Base-by-base conservation (phyloP, 2,113 vertebrate genomes). In the Forbesichthys papilliferus region DNA sequence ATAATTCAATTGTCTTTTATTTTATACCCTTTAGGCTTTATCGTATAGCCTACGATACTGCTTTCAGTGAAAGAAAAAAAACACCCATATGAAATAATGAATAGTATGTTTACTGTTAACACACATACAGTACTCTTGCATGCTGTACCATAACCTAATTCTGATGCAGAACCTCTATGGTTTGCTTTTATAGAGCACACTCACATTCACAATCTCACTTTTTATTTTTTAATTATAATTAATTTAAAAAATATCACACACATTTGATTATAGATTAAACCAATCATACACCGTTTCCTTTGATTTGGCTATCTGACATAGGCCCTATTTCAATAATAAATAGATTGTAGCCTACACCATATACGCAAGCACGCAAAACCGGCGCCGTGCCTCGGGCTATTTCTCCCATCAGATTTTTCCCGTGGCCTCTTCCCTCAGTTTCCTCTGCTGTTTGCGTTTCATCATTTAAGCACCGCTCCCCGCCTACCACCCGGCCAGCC, bases 261-360 rank as follows among this genome's bases (percentile, higher is more conserved):
- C 48, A 73, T 78, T 71, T 71, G 57, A 69, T 58, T 63, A 18
- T 60, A 47, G 12, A 73, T 71, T 56, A 74, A 62, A 80, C 66
- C 56, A 62, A 76, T 81, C 13, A 52, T 66, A 60, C 71, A 71
- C 72, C 48, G 68, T 74, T 62, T 54, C 72, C 69, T 90, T 88
- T 88, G 83, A 90, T 86, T 82, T 79, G 46, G 51, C 20, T 16
- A 12, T 16, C 11, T 14, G 74, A 46, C 54, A 69, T 89, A 87
- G 64, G 71, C 77, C 80, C 76, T 57, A 89, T 90, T 85, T 90
- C 81, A 90, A 91, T 90, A 87, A 88, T 85, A 86, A 91, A 88
- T 87, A 27, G 27, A 27, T 27, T 27, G 27, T 27, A 27, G 27
- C 27, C 27, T 27, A 85, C 84, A 84, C 75, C 80, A 27, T 80